A percentile compares a stretch with the other conserved stretches of the same genome.
phyloP scores from a whole-genome alignment of 2,113 vertebrate species.

The Scomber scombrus region DNA sequence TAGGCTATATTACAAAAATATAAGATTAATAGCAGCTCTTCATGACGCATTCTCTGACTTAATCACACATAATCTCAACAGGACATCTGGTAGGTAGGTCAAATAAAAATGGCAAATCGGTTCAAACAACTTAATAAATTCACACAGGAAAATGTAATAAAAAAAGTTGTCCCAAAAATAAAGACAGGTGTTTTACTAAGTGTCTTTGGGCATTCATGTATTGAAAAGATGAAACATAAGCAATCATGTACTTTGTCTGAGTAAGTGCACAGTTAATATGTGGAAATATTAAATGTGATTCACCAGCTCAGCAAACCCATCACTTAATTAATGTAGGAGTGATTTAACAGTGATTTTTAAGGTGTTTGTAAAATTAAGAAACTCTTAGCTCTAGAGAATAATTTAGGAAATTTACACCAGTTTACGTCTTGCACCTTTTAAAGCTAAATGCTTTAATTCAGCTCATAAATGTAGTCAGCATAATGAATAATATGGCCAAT shows the following conservation, averaged over 20 bases:
- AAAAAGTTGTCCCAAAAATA: not conserved
- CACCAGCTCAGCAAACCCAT: no score
- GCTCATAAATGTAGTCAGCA: not conserved
- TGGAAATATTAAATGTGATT: not conserved
- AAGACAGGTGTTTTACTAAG: not conserved
- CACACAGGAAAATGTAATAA: no score
- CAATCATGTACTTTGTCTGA: not conserved
- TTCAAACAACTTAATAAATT: not conserved
- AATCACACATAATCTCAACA: not conserved
- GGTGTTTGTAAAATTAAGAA: no score
- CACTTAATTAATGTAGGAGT: no score
- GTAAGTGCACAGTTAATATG: no score
- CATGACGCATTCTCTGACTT: not conserved
- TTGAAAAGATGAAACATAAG: not conserved
- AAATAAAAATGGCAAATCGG: not conserved
- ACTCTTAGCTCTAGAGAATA: no score
- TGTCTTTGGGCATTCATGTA: not conserved
- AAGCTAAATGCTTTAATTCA: not conserved
- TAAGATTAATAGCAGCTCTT: not conserved
- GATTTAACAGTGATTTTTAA: no score
- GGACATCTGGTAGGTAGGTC: not conserved
- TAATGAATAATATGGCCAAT: not conserved
- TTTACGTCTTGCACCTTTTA: not conserved
- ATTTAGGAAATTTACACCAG: not conserved
- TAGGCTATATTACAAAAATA: not conserved